phyloP scores from a whole-genome alignment of 2,888 invertebrate species.

The Drosophila nr. fundita region DNA sequence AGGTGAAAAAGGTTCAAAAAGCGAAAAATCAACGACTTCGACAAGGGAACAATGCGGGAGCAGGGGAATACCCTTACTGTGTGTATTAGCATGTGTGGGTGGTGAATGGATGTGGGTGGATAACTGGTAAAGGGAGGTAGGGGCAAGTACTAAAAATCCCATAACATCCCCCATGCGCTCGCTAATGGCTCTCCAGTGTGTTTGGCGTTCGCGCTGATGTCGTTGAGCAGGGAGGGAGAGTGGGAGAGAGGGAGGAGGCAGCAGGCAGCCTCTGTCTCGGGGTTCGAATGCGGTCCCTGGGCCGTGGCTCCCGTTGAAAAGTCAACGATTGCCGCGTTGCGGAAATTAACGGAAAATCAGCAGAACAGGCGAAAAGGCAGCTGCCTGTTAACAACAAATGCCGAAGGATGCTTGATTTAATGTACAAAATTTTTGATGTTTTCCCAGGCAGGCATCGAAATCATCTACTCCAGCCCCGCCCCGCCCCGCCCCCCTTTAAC shows the following conservation, averaged over 20 bases:
- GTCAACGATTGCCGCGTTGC: constrained; percentile 80
- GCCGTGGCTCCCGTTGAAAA: constrained; percentile 61
- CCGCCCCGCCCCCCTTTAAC: too few relatives aligned
- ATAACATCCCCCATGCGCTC: constrained; percentile 48
- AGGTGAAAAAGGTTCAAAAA: constrained; percentile 67
- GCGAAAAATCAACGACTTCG: constrained; percentile 76
- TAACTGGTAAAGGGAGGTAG: not conserved
- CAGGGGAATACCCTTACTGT: constrained; percentile 24
- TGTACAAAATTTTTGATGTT: constrained; percentile 78
- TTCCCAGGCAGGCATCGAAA: constrained; percentile 41
- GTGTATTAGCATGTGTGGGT: constrained; percentile 58
- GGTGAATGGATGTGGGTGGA: not conserved
- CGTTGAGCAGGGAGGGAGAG: not conserved
- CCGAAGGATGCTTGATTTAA: constrained; percentile 79
- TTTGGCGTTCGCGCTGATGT: constrained; percentile 41
- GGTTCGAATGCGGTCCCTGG: constrained; percentile 22
- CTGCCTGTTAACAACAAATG: constrained; percentile 69
- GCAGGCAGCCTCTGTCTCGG: not conserved
- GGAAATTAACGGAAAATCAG: constrained; percentile 80
- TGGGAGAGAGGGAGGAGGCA: not conserved
- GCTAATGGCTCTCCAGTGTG: constrained; percentile 78
- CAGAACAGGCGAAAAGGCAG: constrained; percentile 56
- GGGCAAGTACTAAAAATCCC: constrained; percentile 46
- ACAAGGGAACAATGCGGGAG: constrained; percentile 46
- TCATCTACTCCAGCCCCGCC: not conserved